These are phyloP conservation scores for Bombus huntii DNA, from an alignment of 1,140 invertebrate species.

Conservation along the genomic window DNA sequence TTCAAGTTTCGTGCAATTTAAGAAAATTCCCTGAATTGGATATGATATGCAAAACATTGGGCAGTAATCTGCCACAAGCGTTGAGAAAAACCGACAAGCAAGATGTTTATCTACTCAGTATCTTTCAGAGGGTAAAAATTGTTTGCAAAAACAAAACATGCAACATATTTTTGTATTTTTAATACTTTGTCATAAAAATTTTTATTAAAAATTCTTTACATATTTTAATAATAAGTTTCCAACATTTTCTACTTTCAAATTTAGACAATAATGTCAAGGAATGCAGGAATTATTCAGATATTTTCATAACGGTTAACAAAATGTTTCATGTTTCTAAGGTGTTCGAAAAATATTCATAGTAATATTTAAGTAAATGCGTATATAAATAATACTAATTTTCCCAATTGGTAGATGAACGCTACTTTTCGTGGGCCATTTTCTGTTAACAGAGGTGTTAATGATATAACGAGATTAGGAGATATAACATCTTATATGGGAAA, in stretches of 20 bases:
- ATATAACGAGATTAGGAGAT: conserved; percentile 51
- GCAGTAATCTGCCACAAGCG: conserved; percentile 41
- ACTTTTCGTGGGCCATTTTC: conserved; percentile 60
- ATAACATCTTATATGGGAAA: conserved; percentile 48
- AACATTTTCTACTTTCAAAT: neutral
- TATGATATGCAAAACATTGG: conserved; percentile 56
- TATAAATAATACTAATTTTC: neutral
- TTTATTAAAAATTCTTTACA: too few relatives aligned
- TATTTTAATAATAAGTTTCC: too few relatives aligned
- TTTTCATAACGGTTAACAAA: too few relatives aligned
- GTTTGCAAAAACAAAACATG: neutral
- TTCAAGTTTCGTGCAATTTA: conserved; percentile 59
- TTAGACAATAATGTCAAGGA: neutral
- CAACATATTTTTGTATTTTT: neutral
- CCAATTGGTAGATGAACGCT: conserved; percentile 41
- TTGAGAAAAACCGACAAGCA: conserved; percentile 46
- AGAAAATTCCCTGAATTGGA: conserved; percentile 54
- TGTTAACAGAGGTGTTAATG: conserved; percentile 58
- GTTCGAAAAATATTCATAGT: too few relatives aligned
- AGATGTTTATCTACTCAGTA: conserved; percentile 58
- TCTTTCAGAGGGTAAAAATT: conserved; percentile 59
- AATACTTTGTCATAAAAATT: neutral
- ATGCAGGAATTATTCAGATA: too few relatives aligned
- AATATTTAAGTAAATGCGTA: neutral
- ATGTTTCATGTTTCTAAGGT: too few relatives aligned